A percentile compares a stretch with the other conserved stretches of the same genome.
phyloP scores from a whole-genome alignment of 2,888 invertebrate genomes.

The Eucera pruinosa region DNA sequence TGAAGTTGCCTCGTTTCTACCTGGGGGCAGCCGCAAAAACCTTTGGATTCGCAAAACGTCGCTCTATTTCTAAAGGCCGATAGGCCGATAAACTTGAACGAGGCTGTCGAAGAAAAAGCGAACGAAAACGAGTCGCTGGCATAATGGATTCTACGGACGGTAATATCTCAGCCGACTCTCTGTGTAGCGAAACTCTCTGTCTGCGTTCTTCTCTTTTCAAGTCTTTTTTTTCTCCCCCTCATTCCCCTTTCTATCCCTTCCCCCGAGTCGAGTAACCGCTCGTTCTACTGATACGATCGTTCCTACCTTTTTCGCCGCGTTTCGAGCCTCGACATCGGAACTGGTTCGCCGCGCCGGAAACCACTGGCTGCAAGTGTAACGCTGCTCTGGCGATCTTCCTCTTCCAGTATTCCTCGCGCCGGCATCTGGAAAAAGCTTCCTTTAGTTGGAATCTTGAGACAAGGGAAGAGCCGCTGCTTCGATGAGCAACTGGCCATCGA shows the following conservation, averaged over 20 bases:
- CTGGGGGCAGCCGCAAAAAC: slow-evolving; percentile 23
- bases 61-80: slow-evolving; percentile 47
- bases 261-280: slow-evolving; percentile 16
- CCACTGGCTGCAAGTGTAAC: slow-evolving; percentile 22
- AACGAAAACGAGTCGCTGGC: slow-evolving; percentile 47
- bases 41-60: slow-evolving; percentile 23
- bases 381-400: background rate
- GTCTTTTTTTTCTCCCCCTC: background rate
- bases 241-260: background rate
- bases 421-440: slow-evolving; percentile 8
- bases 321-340: slow-evolving; percentile 20
- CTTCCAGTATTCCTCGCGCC: slow-evolving; percentile 18
- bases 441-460: background rate
- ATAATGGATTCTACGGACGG: slow-evolving; percentile 56
- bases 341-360: slow-evolving; percentile 32
- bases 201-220: slow-evolving; percentile 4
- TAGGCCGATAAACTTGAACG: slow-evolving; percentile 49
- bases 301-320: slow-evolving; percentile 56
- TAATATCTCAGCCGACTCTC: slow-evolving; percentile 47
- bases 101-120: slow-evolving; percentile 47
- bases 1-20: slow-evolving; percentile 7
- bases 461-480: background rate
- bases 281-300: slow-evolving; percentile 54
- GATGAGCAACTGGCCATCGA: slow-evolving; percentile 7
- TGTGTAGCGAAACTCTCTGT: slow-evolving; percentile 41